Base-by-base conservation (phyloP, 2,888 invertebrate genomes). In the Serripes groenlandicus region DNA sequence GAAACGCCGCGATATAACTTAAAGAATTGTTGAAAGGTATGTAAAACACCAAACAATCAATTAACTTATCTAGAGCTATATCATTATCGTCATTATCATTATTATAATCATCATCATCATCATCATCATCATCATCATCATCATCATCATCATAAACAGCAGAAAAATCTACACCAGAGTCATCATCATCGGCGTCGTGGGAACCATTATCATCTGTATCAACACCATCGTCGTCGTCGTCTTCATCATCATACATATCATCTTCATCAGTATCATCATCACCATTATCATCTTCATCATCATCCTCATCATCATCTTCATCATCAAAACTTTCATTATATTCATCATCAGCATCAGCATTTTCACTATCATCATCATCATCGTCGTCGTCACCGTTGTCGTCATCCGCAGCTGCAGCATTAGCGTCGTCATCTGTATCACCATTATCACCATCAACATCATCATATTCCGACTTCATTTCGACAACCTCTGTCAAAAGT, bases 141-240 rank as follows among this genome's bases (percentile, higher is more conserved):
- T 42, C 42, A 42, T 42, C 42, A 42, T 42, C 42, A 42, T 42
- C 42, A 42, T 42, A 9, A 42, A 11, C 42, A 42, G 9, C 42
- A 42, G 9, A 9, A 42, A 11, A 9, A 42, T 42, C 42, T 11
- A 11, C 42, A 42, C 18, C 42, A 42, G 9, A 9, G 18, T 42
- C 42, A 42, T 76, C 73, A 76, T 76, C 76, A 76, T 76, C 76
- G 49, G 49, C 76, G 75, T 76, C 76, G 75, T 75, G 54, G 75
- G 9, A 35, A 76, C 75, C 76, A 76, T 76, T 42, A 77, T 76
- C 75, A 76, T 77, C 75, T 42, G 76, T 49, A 77, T 76, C 76
- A 76, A 76, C 75, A 77, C 49, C 76, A 76, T 77, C 76, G 75
- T 74, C 76, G 75, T 76, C 76, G 75, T 76, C 76, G 35, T 74